Conservation (phyloP, 2,888 invertebrate genomes). For the Myopa tessellatipennis region DNA sequence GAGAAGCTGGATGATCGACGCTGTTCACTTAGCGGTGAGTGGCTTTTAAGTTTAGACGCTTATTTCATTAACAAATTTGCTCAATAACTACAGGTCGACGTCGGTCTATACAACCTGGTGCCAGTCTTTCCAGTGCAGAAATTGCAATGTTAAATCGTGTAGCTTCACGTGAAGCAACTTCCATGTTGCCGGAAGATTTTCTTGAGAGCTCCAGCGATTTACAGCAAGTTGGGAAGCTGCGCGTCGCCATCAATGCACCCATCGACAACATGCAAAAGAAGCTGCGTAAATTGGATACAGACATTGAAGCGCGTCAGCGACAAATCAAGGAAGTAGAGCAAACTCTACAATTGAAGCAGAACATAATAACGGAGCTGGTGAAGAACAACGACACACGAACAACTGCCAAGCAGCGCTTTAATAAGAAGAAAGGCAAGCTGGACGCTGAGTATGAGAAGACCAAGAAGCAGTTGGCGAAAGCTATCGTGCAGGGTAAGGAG, state of each 20-base stretch:
- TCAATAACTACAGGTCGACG: constrained; percentile 61
- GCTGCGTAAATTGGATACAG: constrained; percentile 66
- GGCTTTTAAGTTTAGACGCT: not conserved
- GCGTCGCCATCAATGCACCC: constrained; percentile 57
- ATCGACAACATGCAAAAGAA: constrained; percentile 64
- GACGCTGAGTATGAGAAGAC: constrained; percentile 73
- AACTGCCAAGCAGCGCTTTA: constrained; percentile 72
- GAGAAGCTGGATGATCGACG: constrained; percentile 54
- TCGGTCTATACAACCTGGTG: constrained; percentile 74
- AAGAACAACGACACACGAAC: constrained; percentile 72
- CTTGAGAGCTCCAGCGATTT: constrained; percentile 59
- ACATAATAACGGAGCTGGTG: constrained; percentile 77
- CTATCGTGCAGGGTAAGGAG: constrained; percentile 68
- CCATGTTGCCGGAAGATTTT: constrained; percentile 58
- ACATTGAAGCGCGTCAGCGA: constrained; percentile 76
- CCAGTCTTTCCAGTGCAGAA: constrained; percentile 73
- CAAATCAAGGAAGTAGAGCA: constrained; percentile 78
- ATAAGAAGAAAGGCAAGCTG: constrained; percentile 74
- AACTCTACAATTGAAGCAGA: constrained; percentile 79
- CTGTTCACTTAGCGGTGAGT: constrained; percentile 54
- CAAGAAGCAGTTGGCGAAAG: constrained; percentile 71
- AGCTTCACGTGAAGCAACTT: constrained; percentile 63
- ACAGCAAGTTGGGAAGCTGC: constrained; percentile 52
- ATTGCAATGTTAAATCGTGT: constrained; percentile 73
- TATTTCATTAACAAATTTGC: not conserved